phyloP scores from a whole-genome alignment of 2,797 vertebrate genomes.

The Artibeus jamaicensis region DNA sequence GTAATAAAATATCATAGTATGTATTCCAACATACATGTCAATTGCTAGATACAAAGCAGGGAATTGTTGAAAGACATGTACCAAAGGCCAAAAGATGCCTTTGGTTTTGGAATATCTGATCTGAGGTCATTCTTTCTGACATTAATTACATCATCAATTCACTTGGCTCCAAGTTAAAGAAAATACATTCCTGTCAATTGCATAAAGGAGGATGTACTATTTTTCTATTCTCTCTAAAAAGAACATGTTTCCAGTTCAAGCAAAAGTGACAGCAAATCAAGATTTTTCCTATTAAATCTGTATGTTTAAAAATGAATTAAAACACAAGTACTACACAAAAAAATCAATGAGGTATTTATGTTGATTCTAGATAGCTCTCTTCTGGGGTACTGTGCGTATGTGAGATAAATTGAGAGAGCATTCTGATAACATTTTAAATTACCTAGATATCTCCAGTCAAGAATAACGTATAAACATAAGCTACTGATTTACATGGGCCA shows the following conservation, averaged over 20 bases:
- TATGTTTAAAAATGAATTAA: background rate
- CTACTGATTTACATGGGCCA: background rate
- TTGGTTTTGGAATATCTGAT: background rate
- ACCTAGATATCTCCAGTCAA: background rate
- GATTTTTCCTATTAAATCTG: background rate
- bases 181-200: background rate
- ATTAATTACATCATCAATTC: background rate
- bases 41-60: background rate
- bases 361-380: background rate
- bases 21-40: background rate
- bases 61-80: background rate
- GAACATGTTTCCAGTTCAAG: background rate
- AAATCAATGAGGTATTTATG: background rate
- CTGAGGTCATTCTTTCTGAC: background rate
- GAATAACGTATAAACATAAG: background rate
- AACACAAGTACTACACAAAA: background rate
- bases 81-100: background rate
- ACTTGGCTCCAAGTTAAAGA: background rate
- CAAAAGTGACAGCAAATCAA: background rate
- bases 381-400: background rate
- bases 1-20: background rate
- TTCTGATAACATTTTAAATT: background rate
- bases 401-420: conserved; percentile 1
- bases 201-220: background rate
- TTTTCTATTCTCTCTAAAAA: background rate